phyloP scores from a whole-genome alignment of 2,888 invertebrate species.

The Xestia sexstrigata region DNA sequence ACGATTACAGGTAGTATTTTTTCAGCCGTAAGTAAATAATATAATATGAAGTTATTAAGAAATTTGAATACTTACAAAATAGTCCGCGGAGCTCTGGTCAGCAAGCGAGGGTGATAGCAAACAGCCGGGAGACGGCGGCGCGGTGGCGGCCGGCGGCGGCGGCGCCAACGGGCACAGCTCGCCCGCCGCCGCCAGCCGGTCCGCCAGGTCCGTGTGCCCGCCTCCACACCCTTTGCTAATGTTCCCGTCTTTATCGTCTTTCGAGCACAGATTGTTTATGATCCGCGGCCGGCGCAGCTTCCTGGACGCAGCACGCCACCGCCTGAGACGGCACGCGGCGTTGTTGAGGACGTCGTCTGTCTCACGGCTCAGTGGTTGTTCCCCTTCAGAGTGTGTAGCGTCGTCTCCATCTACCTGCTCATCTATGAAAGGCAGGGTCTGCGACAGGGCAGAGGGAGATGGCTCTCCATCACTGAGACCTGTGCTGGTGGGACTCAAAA shows the following conservation, averaged over 20 bases:
- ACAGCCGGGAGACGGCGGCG: conserved; percentile 87
- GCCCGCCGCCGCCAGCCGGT: conserved; percentile 84
- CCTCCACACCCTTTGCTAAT: conserved; percentile 72
- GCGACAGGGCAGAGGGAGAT: conserved; percentile 75
- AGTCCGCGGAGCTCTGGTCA: conserved; percentile 85
- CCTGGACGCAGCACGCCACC: conserved; percentile 89
- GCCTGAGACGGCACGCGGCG: conserved; percentile 87
- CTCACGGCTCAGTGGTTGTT: conserved; percentile 77
- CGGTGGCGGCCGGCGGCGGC: conserved; percentile 87
- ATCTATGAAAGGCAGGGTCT: conserved; percentile 84
- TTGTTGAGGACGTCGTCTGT: conserved; percentile 85
- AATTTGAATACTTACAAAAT: conserved; percentile 82
- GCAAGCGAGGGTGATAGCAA: conserved; percentile 85
- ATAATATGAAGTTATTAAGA: conserved; percentile 26
- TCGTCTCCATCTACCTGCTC: conserved; percentile 79
- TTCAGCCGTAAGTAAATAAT: conserved; percentile 38
- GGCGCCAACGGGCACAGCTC: conserved; percentile 87
- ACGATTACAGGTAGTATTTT: conserved; percentile 44
- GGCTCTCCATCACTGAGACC: conserved; percentile 73
- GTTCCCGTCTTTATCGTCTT: conserved; percentile 77
- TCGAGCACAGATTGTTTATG: conserved; percentile 86
- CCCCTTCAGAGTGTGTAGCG: conserved; percentile 80
- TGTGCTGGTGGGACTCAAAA: conserved; percentile 76
- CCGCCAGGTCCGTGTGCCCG: conserved; percentile 87
- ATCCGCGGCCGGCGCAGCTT: conserved; percentile 87